Percentiles rank a stretch among this genome's conserved stretches.
Evolutionary conservation across 1,140 invertebrate species (phyloP).

Genomic region (Hyles euphorbiae): DNA sequence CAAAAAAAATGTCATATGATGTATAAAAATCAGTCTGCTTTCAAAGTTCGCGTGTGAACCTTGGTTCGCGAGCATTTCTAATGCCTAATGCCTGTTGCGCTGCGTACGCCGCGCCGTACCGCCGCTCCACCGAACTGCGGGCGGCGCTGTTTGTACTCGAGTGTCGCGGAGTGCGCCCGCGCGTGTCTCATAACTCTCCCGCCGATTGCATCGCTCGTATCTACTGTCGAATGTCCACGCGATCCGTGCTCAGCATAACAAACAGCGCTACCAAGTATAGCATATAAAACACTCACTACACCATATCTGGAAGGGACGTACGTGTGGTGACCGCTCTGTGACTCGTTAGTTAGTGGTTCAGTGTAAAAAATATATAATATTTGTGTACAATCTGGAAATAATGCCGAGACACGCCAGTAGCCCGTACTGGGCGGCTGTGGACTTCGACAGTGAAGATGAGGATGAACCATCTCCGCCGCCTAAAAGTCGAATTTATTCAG

Average conservation of each 20-base stretch:
- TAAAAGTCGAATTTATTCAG: conserved; percentile 78
- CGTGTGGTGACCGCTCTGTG: conserved; percentile 51
- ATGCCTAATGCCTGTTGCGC: conserved; percentile 24
- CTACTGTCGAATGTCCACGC: conserved; percentile 48
- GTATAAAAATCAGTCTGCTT: conserved; percentile 9
- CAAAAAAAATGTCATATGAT: too few relatives aligned
- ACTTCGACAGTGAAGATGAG: conserved; percentile 76
- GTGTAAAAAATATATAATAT: conserved; percentile 28
- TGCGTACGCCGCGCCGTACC: conserved; percentile 9
- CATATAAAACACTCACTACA: conserved; percentile 46
- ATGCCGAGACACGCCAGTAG: conserved; percentile 66
- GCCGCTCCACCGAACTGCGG: too few relatives aligned
- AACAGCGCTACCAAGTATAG: conserved; percentile 44
- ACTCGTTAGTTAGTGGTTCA: conserved; percentile 30
- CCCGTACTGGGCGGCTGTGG: conserved; percentile 75
- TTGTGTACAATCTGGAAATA: conserved; percentile 25
- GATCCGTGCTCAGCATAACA: conserved; percentile 54
- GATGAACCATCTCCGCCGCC: conserved; percentile 44
- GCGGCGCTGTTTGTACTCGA: conserved; percentile 38
- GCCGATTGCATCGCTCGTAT: conserved; percentile 42
- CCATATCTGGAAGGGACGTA: conserved; percentile 57
- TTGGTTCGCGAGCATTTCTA: conserved; percentile 30
- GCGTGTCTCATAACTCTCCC: conserved; percentile 36
- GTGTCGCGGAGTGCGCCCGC: conserved; percentile 41
- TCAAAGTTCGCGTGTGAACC: conserved; percentile 39